A percentile compares a stretch with the other conserved stretches of the same genome.
Conservation (phyloP, 2,113 vertebrate genomes). For the Elgaria multicarinata region DNA sequence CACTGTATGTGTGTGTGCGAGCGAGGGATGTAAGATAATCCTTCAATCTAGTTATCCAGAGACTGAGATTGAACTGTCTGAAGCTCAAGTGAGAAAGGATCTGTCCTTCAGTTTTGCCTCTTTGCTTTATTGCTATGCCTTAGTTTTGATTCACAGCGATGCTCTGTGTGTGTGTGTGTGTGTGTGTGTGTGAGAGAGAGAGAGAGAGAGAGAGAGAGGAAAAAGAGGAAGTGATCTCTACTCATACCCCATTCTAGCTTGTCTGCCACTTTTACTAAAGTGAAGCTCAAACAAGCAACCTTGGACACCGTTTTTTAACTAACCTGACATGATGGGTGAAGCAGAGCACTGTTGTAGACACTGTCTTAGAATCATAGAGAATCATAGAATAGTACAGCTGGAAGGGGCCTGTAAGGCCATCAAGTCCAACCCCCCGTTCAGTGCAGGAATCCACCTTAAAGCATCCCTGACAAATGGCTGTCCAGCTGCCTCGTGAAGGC, state of each 20-base stretch:
- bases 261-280: background rate
- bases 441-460: no score
- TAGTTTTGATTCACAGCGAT: no score
- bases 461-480: no score
- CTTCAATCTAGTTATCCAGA: background rate
- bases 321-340: background rate
- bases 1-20: background rate
- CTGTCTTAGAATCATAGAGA: no score
- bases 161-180: background rate
- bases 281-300: background rate
- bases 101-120: no score
- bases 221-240: background rate
- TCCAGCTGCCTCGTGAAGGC: no score
- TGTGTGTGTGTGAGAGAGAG: background rate
- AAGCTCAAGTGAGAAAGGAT: background rate
- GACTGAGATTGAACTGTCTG: background rate
- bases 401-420: no score
- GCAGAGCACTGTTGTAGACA: background rate
- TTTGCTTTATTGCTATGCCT: background rate
- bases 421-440: no score
- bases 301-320: background rate
- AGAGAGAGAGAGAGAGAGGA: background rate
- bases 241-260: no score
- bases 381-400: no score
- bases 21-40: background rate